phyloP scores from a whole-genome alignment of 2,888 invertebrate species.

The Cantharis nigra region DNA sequence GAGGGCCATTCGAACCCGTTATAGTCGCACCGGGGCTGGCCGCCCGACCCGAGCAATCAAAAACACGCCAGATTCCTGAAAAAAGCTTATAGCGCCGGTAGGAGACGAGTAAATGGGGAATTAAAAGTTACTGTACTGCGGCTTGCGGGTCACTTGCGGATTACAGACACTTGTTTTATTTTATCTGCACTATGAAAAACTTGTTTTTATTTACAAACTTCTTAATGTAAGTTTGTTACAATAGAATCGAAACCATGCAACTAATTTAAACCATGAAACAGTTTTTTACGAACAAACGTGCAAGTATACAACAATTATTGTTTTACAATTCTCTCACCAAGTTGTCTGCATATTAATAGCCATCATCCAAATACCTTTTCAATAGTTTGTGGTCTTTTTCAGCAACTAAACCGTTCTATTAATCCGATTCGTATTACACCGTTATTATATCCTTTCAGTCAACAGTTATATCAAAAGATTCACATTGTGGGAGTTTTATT shows the following conservation, averaged over 20 bases:
- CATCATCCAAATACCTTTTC: conserved; percentile 15
- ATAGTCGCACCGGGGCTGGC: conserved; percentile 64
- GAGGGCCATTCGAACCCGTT: conserved; percentile 71
- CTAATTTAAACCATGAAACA: background rate
- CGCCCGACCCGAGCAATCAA: conserved; percentile 69
- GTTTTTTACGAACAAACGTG: background rate
- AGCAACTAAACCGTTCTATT: conserved; percentile 13
- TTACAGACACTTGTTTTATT: conserved; percentile 28
- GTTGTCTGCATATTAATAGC: conserved; percentile 11
- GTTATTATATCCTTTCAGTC: conserved; percentile 30
- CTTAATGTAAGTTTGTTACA: conserved; percentile 10
- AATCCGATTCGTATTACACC: conserved; percentile 34
- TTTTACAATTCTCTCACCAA: conserved; percentile 7
- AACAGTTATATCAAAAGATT: conserved; percentile 34
- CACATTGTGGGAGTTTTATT: conserved; percentile 43
- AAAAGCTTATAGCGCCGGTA: conserved; percentile 46
- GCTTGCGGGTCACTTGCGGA: conserved; percentile 32
- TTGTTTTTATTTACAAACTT: conserved; percentile 17
- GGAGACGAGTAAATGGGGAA: conserved; percentile 49
- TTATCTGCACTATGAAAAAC: conserved; percentile 29
- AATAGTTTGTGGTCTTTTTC: conserved; percentile 17
- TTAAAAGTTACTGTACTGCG: conserved; percentile 47
- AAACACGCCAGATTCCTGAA: conserved; percentile 51
- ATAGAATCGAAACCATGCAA: conserved; percentile 1
- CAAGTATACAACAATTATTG: conserved; percentile 8